phyloP scores from a whole-genome alignment of 2,888 invertebrate genomes.

The Entomobrya proxima region DNA sequence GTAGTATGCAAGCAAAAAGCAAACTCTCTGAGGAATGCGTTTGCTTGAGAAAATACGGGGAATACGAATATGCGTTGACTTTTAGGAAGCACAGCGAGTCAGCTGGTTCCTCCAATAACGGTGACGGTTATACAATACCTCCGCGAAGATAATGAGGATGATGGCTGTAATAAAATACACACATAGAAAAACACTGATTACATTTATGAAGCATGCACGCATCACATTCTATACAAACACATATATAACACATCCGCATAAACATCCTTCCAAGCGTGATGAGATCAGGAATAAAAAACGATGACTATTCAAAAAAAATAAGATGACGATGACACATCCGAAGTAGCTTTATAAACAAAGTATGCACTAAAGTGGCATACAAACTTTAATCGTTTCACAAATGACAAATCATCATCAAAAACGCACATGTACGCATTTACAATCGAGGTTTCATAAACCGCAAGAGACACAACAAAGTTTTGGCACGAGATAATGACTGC shows the following conservation, averaged over 20 bases:
- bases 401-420: not conserved
- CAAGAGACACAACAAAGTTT: not conserved
- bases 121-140: slow-evolving; percentile 33
- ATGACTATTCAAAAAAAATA: not conserved
- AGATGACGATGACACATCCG: slow-evolving; percentile 15
- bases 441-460: not conserved
- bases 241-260: not conserved
- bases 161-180: slow-evolving; percentile 20
- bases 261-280: not conserved
- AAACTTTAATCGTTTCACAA: not conserved
- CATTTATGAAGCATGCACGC: not conserved
- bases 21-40: not conserved
- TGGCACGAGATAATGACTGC: slow-evolving; percentile 27
- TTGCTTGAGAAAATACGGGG: not conserved
- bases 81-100: slow-evolving; percentile 41
- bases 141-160: slow-evolving; percentile 5
- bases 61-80: slow-evolving; percentile 18
- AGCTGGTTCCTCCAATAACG: slow-evolving; percentile 33
- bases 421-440: not conserved
- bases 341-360: too few relatives aligned
- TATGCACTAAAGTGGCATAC: too few relatives aligned
- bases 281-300: not conserved
- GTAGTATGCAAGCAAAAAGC: not conserved
- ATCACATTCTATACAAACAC: not conserved
- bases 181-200: slow-evolving; percentile 33